Conservation (phyloP, 2,113 vertebrate genomes). For the Lota lota region DNA sequence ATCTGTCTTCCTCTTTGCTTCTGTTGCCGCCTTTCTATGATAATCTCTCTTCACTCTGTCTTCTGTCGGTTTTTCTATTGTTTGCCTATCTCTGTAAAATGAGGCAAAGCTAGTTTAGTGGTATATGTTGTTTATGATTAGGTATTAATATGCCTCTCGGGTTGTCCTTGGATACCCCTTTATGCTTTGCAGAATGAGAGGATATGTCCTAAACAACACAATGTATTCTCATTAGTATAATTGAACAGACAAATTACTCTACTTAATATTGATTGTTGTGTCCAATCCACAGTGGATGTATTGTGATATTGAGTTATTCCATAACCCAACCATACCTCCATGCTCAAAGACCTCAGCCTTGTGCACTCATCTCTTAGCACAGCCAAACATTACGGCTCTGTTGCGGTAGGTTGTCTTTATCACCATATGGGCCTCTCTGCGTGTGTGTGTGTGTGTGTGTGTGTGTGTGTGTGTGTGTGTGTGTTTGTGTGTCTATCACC, state of each 20-base stretch:
- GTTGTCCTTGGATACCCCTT: too few species aligned
- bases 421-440: conserved; percentile 63
- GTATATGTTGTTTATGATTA: background rate
- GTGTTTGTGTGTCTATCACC: conserved; percentile 20
- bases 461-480: conserved; percentile 39
- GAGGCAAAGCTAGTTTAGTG: too few species aligned
- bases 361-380: conserved; percentile 45
- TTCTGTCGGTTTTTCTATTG: background rate
- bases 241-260: too few species aligned
- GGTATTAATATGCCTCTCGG: background rate
- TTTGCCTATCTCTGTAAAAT: background rate
- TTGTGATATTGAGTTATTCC: too few species aligned
- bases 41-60: background rate
- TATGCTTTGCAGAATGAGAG: too few species aligned
- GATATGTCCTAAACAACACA: too few species aligned
- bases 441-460: conserved; percentile 40
- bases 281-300: too few species aligned
- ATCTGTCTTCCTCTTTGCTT: background rate
- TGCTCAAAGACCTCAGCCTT: conserved; percentile 15
- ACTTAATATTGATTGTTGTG: too few species aligned
- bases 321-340: too few species aligned
- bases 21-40: background rate
- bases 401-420: conserved; percentile 30
- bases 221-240: too few species aligned
- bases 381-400: conserved; percentile 19